Conservation (phyloP, 2,113 vertebrate genomes). For the Eidolon helvum region DNA sequence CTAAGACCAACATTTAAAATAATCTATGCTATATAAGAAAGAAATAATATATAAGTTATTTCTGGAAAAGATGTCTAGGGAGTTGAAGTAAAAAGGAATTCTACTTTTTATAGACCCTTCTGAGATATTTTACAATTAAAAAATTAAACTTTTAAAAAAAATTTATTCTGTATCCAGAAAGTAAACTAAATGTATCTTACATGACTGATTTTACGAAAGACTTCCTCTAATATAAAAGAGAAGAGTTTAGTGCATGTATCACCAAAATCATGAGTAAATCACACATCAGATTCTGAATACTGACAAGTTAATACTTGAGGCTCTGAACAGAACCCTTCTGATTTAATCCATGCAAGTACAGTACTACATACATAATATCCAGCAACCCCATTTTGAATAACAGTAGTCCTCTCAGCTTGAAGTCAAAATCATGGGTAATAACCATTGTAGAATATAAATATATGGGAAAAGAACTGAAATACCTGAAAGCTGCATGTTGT, state of each 20-base stretch:
- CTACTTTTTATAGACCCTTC: neutral
- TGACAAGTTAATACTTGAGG: neutral
- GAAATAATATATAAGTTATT: neutral
- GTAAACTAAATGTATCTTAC: neutral
- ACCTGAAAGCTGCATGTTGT: neutral
- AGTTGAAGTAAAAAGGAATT: neutral
- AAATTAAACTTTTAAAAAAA: neutral
- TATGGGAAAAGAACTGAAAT: neutral
- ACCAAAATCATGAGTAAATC: neutral
- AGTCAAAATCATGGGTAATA: neutral
- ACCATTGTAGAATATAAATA: neutral
- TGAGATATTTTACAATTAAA: slow-evolving; percentile 29
- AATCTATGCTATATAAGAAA: slow-evolving; percentile 22
- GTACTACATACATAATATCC: neutral
- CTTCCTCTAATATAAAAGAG: neutral
- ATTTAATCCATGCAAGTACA: neutral
- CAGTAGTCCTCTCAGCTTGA: neutral
- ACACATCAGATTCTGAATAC: neutral
- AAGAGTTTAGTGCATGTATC: neutral
- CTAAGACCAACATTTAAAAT: slow-evolving; percentile 20
- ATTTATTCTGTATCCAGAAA: neutral
- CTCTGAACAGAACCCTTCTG: neutral
- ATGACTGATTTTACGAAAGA: neutral
- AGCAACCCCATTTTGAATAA: neutral
- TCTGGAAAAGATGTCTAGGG: neutral